Conservation (phyloP, 2,888 invertebrate species). For the Melitaea athalia region DNA sequence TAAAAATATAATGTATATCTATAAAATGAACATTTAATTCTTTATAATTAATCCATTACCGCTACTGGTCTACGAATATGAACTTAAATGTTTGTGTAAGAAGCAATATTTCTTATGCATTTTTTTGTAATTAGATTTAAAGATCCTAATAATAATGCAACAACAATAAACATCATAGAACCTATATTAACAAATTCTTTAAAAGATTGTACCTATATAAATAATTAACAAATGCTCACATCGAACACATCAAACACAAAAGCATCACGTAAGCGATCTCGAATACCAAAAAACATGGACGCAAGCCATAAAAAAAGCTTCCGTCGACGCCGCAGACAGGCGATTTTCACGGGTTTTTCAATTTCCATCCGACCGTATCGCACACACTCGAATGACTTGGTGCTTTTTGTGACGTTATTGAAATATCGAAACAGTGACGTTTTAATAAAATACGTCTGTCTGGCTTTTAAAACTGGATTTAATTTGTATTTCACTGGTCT, state of each 20-base stretch:
- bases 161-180: too few species aligned
- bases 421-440: constrained; percentile 46
- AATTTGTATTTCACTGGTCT: too few species aligned
- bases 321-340: constrained; percentile 40
- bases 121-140: too few species aligned
- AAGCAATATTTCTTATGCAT: too few species aligned
- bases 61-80: too few species aligned
- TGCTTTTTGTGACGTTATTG: constrained; percentile 45
- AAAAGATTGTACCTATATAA: not conserved
- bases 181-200: too few species aligned
- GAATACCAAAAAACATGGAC: constrained; percentile 11
- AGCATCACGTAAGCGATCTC: not conserved
- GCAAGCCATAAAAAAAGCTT: constrained; percentile 23
- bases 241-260: not conserved
- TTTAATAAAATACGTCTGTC: constrained; percentile 41
- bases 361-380: constrained; percentile 69
- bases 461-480: constrained; percentile 1
- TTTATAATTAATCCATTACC: too few species aligned
- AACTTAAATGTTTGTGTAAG: too few species aligned
- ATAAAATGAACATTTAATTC: too few species aligned
- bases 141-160: too few species aligned
- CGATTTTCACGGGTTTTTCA: constrained; percentile 64
- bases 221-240: not conserved
- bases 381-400: constrained; percentile 59
- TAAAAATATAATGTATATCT: too few species aligned